phyloP scores from a whole-genome alignment of 2,888 invertebrate genomes.

The Epinotia bilunana region DNA sequence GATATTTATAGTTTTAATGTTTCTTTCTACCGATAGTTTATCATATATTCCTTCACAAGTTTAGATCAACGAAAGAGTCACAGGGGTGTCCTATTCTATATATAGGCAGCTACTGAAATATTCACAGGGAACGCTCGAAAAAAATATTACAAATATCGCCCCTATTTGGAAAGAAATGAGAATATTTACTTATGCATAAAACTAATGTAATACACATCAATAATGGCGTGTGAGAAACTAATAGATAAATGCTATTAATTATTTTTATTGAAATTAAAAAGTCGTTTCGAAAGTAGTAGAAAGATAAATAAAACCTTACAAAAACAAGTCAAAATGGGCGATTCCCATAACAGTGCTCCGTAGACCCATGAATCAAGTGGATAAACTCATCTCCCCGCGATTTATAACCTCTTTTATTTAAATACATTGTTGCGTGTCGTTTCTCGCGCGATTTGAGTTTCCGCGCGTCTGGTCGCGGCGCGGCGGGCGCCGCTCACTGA shows the following conservation, averaged over 20 bases:
- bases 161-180: neutral
- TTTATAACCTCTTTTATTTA: conserved; percentile 46
- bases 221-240: too few species aligned
- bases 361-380: conserved; percentile 35
- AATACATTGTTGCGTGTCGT: conserved; percentile 44
- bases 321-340: neutral
- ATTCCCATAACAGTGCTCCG: conserved; percentile 9
- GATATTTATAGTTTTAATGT: neutral
- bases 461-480: conserved; percentile 35
- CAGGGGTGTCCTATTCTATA: neutral
- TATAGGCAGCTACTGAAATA: neutral
- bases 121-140: neutral
- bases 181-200: neutral
- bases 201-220: neutral
- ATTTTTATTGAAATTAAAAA: too few species aligned
- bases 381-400: conserved; percentile 40
- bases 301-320: neutral
- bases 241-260: too few species aligned
- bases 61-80: neutral
- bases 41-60: neutral
- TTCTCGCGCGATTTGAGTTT: conserved; percentile 44
- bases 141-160: neutral
- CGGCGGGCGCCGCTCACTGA: conserved; percentile 22
- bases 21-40: neutral
- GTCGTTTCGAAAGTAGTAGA: too few species aligned